These are phyloP conservation scores for Drosophila austrosaltans DNA, from an alignment of 2,888 invertebrate species.

Conservation along the genomic window DNA sequence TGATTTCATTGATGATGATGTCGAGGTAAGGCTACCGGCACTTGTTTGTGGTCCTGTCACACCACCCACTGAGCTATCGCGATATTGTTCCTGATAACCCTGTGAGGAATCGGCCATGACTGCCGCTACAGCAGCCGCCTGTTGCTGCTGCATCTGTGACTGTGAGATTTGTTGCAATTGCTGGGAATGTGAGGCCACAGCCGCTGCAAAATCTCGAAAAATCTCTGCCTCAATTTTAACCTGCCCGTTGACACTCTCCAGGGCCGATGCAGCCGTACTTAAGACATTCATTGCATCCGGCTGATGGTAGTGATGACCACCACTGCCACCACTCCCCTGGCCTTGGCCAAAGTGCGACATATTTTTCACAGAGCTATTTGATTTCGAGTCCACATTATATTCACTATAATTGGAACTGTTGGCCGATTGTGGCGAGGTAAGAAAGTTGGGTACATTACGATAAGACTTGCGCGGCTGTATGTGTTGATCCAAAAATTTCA, in stretches of 20 bases:
- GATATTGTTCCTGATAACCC: constrained; percentile 76
- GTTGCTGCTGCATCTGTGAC: constrained; percentile 71
- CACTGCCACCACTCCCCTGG: constrained; percentile 35
- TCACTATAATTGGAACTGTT: constrained; percentile 81
- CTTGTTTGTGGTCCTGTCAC: constrained; percentile 55
- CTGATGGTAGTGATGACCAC: constrained; percentile 69
- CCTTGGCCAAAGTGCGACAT: constrained; percentile 66
- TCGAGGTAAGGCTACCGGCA: constrained; percentile 75
- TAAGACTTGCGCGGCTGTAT: constrained; percentile 83
- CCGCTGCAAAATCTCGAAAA: constrained; percentile 81
- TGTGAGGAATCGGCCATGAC: constrained; percentile 75
- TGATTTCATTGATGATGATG: constrained; percentile 83
- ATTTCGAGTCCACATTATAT: constrained; percentile 83
- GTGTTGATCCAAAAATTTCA: constrained; percentile 83
- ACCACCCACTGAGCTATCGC: constrained; percentile 51
- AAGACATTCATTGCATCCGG: constrained; percentile 75
- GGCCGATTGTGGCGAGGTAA: constrained; percentile 81
- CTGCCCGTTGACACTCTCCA: constrained; percentile 74
- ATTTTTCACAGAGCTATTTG: constrained; percentile 81
- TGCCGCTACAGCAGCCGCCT: constrained; percentile 69
- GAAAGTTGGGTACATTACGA: constrained; percentile 81
- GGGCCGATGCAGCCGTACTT: constrained; percentile 67
- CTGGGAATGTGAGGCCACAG: constrained; percentile 76
- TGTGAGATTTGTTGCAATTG: constrained; percentile 80
- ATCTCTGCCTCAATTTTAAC: constrained; percentile 82